Base-by-base conservation (phyloP, 2,888 invertebrate genomes). In the Dasysyrphus albostriatus region DNA sequence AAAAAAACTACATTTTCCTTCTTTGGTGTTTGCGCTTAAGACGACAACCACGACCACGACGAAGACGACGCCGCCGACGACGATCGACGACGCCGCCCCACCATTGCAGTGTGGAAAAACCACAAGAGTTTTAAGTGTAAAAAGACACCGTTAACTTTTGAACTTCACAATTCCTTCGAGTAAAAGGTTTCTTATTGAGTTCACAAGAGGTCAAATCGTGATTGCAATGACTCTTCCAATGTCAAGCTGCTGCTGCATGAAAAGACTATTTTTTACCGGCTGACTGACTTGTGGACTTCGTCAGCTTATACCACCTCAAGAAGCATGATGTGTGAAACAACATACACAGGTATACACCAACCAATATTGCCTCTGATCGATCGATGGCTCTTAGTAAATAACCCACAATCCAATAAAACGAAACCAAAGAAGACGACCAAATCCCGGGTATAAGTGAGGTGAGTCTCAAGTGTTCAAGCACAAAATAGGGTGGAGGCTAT, bases 151-250 rank as follows among this genome's bases (percentile, higher is more conserved):
- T 54, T 29, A 39, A 24, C 39, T 69, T 54, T 39, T 54, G 51
- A 54, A 39, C 69, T 69, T 69, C 69, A 39, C 37, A 54, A 6
- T 39, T 39, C 3, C 69, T 42, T 29, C 29, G 9, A 39, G n/a
- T 19, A 39, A 39, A 29, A 42, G 54, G 19, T 54, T 34, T 76
- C 24, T 75, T 76, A 63, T 65, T 82, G 58, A 75, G 83, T 84
- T 84, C 81, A 85, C 12, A 42, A 9, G 24, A 69, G 84, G 76
- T 81, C 84, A 69, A n/a, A 61, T 56, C 81, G 81, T 81, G 80
- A 73, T 73, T 77, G 84, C 76, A 76, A 56, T 51, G 72, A 76
- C 80, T 80, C 80, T 39, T 72, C 59, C 76, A 84, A 80, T 84
- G 84, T 84, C 84, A 85, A 69, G 54, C 83, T 69, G 58, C 49